phyloP scores from a whole-genome alignment of 2,888 invertebrate genomes.

The Vesta saturnalis region DNA sequence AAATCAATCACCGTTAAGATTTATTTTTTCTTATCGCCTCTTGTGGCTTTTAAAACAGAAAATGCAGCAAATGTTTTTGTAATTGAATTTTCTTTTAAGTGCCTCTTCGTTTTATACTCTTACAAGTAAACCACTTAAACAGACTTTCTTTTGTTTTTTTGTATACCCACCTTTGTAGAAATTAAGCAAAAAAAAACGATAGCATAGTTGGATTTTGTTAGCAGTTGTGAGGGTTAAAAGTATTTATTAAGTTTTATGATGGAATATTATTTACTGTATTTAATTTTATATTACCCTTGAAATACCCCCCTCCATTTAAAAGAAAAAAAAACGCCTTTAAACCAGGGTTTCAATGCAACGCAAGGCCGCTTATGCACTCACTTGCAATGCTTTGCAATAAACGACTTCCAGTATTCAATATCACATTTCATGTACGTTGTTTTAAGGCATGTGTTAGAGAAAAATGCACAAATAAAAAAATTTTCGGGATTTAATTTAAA shows the following conservation, averaged over 20 bases:
- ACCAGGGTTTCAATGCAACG: slow-evolving; percentile 58
- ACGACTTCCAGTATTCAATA: slow-evolving; percentile 44
- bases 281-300: slow-evolving; percentile 56
- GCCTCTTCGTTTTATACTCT: slow-evolving; percentile 54
- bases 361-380: slow-evolving; percentile 58
- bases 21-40: slow-evolving; percentile 28
- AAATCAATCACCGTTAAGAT: not conserved
- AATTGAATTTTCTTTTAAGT: slow-evolving; percentile 49
- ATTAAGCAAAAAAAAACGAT: not conserved
- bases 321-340: slow-evolving; percentile 56
- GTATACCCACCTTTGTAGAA: not conserved
- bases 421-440: slow-evolving; percentile 39
- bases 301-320: slow-evolving; percentile 53
- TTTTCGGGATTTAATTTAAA: not conserved
- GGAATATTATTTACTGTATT: slow-evolving; percentile 24
- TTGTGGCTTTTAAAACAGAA: slow-evolving; percentile 38
- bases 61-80: slow-evolving; percentile 40
- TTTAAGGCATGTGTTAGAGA: slow-evolving; percentile 32
- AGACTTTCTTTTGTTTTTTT: not conserved
- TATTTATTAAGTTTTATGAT: not conserved
- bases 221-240: not conserved
- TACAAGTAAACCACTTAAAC: slow-evolving; percentile 45
- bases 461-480: slow-evolving; percentile 22
- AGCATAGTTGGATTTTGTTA: not conserved
- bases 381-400: slow-evolving; percentile 52